These are phyloP conservation scores for Sebastes umbrosus DNA, from an alignment of 2,797 vertebrate species.

Conservation along the genomic window DNA sequence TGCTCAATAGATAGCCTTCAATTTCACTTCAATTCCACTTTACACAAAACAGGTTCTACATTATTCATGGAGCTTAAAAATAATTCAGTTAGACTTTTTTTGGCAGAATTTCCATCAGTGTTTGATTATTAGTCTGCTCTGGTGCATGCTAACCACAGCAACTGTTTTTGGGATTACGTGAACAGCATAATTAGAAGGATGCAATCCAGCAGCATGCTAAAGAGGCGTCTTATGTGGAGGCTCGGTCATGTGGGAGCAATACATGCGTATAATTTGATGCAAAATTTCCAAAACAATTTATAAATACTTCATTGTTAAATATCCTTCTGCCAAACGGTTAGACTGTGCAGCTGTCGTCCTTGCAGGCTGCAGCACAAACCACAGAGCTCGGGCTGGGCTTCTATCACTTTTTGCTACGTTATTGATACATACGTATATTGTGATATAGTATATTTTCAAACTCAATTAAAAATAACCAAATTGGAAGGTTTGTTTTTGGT, in stretches of 20 bases:
- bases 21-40: slow-evolving; percentile 65
- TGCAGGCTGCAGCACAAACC: not conserved
- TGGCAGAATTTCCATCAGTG: slow-evolving; percentile 61
- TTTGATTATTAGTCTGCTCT: slow-evolving; percentile 66
- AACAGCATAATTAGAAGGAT: slow-evolving; percentile 52
- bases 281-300: not conserved
- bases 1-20: slow-evolving; percentile 71
- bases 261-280: not conserved
- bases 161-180: slow-evolving; percentile 61
- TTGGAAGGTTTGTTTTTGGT: not conserved
- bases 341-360: not conserved
- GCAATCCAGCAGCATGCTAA: slow-evolving; percentile 52
- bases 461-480: not conserved
- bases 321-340: not conserved
- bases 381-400: not conserved
- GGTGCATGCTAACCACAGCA: slow-evolving; percentile 63
- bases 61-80: slow-evolving; percentile 76
- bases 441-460: not conserved
- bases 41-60: slow-evolving; percentile 63
- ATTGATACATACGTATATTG: not conserved
- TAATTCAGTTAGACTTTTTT: slow-evolving; percentile 62
- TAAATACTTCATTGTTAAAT: not conserved
- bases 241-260: slow-evolving; percentile 6
- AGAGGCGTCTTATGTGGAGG: slow-evolving; percentile 7
- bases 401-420: not conserved